phyloP scores from a whole-genome alignment of 2,888 invertebrate species.

The Melangyna quadrimaculata region DNA sequence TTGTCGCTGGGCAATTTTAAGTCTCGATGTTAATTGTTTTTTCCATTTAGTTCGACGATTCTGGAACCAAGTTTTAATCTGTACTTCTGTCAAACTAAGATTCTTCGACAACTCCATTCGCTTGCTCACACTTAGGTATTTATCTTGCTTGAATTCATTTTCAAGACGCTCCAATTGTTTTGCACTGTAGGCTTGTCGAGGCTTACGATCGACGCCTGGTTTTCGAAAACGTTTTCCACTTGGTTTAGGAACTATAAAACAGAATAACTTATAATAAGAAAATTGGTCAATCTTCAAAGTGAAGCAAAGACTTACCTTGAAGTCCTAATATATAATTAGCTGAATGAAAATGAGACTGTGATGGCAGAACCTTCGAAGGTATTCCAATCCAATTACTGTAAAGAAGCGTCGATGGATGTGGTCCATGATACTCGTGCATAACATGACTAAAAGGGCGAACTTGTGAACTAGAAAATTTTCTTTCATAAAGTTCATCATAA shows the following conservation, averaged over 20 bases:
- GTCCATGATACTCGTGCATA: conserved; percentile 52
- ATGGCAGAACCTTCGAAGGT: conserved; percentile 78
- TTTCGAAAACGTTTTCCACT: conserved; percentile 90
- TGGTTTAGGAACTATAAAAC: conserved; percentile 88
- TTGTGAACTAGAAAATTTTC: conserved; percentile 44
- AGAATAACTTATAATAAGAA: not conserved
- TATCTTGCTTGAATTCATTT: conserved; percentile 96
- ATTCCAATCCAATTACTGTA: conserved; percentile 77
- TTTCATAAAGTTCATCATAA: conserved; percentile 50
- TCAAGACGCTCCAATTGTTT: conserved; percentile 95
- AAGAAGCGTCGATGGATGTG: conserved; percentile 72
- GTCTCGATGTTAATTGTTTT: conserved; percentile 94
- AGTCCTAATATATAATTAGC: conserved; percentile 82
- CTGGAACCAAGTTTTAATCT: conserved; percentile 98
- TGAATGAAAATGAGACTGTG: conserved; percentile 76
- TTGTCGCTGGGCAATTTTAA: conserved; percentile 94
- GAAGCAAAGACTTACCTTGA: conserved; percentile 82
- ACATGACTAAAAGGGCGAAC: conserved; percentile 50
- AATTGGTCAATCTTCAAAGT: not conserved
- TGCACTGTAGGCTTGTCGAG: conserved; percentile 97
- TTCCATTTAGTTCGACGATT: conserved; percentile 98
- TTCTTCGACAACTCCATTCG: conserved; percentile 95
- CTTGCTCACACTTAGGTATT: conserved; percentile 97
- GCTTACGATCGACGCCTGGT: conserved; percentile 95
- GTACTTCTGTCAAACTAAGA: conserved; percentile 94